Conservation (phyloP, 2,797 vertebrate species). For the Chloroceryle inda region DNA sequence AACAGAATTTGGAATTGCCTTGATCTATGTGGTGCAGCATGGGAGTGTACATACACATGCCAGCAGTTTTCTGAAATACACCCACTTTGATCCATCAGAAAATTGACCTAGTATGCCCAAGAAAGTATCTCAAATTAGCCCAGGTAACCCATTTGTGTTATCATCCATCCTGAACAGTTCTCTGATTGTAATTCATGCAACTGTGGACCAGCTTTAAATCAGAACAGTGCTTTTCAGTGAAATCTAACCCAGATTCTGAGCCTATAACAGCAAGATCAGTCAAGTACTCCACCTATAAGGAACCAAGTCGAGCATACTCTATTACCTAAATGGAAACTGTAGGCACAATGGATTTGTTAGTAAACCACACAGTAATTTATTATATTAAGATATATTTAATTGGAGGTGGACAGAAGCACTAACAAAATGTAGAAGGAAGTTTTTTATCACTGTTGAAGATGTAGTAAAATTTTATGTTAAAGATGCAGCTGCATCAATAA, state of each 20-base stretch:
- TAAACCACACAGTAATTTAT: slow-evolving; percentile 3
- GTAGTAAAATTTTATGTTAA: background rate
- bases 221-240: background rate
- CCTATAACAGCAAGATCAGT: background rate
- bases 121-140: background rate
- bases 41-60: accelerated
- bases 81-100: background rate
- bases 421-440: background rate
- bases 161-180: background rate
- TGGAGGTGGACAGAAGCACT: background rate
- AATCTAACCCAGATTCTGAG: background rate
- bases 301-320: background rate
- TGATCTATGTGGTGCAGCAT: accelerated
- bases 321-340: background rate
- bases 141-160: slow-evolving; percentile 1
- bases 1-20: background rate
- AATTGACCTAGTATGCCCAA: background rate
- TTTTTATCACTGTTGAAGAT: background rate
- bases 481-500: background rate
- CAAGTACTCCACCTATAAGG: background rate
- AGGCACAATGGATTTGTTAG: background rate
- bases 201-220: slow-evolving; percentile 15
- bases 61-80: background rate
- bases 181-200: background rate
- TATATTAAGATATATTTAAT: background rate